Evolutionary conservation across 64 coral and sea anemone genomes (phyloP).

Genomic region (Stichodactyla helianthus): DNA sequence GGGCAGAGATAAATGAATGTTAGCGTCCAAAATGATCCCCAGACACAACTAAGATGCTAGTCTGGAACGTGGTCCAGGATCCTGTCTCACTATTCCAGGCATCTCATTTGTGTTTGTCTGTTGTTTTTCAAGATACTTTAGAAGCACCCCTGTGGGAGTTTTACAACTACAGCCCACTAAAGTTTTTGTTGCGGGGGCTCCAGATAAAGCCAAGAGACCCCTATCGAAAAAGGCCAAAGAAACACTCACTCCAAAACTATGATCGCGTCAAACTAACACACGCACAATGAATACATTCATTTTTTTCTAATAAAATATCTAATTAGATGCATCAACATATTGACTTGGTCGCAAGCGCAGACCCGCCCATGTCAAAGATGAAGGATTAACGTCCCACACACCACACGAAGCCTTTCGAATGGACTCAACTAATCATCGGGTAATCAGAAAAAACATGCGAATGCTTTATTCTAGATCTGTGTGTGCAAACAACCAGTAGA

Average conservation of each 20-base stretch:
- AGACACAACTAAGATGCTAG: neutral
- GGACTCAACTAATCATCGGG: neutral
- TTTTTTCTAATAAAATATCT: neutral
- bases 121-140: too few relatives aligned
- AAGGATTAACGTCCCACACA: neutral
- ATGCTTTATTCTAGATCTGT: neutral
- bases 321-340: constrained; percentile 10
- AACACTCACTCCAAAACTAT: neutral
- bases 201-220: neutral
- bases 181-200: too few relatives aligned
- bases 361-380: constrained; percentile 7
- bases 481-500: too few relatives aligned
- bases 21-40: neutral
- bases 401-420: neutral
- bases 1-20: neutral
- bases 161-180: too few relatives aligned
- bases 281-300: neutral
- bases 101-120: neutral
- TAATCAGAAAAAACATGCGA: neutral
- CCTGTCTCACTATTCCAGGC: neutral
- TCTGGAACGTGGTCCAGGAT: neutral
- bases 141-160: too few relatives aligned
- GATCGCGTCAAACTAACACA: constrained; percentile 1
- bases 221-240: neutral
- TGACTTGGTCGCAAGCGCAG: neutral